Evolutionary conservation across 2,113 vertebrate genomes (phyloP).

Genomic region (Reinhardtius hippoglossoides): DNA sequence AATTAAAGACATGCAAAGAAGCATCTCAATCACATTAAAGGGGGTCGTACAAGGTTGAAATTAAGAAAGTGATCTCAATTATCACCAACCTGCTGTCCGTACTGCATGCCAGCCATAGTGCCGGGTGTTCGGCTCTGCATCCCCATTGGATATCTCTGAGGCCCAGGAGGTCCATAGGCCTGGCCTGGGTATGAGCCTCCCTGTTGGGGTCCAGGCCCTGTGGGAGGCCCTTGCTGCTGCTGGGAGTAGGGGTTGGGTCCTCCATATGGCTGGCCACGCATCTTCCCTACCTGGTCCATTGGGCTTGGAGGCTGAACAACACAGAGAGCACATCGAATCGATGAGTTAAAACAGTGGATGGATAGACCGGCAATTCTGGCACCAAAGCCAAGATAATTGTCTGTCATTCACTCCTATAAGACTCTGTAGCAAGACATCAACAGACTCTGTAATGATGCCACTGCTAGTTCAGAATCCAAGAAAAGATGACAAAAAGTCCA

Average conservation of each 20-base stretch:
- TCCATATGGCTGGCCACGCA: constrained; percentile 93
- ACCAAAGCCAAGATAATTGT: neutral
- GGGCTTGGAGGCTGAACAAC: constrained; percentile 89
- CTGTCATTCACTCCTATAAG: neutral
- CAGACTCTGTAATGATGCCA: constrained; percentile 24
- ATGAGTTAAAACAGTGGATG: constrained; percentile 4
- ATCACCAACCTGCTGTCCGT: constrained; percentile 91
- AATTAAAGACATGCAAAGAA: neutral
- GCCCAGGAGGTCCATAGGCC: constrained; percentile 89
- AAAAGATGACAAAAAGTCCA: neutral
- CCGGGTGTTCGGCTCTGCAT: constrained; percentile 90
- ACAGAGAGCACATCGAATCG: constrained; percentile 11
- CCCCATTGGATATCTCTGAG: constrained; percentile 94
- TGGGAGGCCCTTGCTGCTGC: constrained; percentile 88
- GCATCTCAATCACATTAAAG: too few relatives aligned
- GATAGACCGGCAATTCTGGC: neutral
- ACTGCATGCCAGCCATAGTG: constrained; percentile 90
- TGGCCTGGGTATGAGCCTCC: constrained; percentile 92
- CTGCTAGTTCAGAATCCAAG: neutral
- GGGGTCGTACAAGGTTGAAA: neutral
- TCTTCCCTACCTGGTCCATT: constrained; percentile 99
- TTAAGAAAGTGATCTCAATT: neutral
- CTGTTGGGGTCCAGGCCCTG: constrained; percentile 87
- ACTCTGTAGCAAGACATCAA: constrained; percentile 11
- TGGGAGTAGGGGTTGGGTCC: constrained; percentile 91